These are phyloP conservation scores for Dynastes hyllus DNA, from an alignment of 2,888 invertebrate genomes.

Conservation along the genomic window DNA sequence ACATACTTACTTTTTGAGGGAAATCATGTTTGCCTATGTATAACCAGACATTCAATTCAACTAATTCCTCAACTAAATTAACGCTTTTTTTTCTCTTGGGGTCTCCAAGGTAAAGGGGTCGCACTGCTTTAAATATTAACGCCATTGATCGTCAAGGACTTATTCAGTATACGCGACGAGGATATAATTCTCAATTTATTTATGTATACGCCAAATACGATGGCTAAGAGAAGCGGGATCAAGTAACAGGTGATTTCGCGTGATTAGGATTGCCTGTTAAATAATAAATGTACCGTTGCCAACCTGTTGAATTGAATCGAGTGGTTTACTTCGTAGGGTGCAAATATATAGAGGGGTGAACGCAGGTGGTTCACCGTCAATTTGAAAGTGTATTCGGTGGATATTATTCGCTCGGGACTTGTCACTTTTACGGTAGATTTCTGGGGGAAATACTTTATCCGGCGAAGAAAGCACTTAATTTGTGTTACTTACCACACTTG, in stretches of 20 bases:
- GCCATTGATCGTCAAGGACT: slow-evolving; percentile 6
- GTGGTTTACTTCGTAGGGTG: slow-evolving; percentile 10
- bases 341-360: slow-evolving; percentile 9
- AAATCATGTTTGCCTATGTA: too few relatives aligned
- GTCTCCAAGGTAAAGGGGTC: not conserved
- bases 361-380: slow-evolving; percentile 27
- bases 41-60: too few relatives aligned
- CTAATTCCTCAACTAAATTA: not conserved
- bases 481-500: not conserved
- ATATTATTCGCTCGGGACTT: slow-evolving; percentile 16
- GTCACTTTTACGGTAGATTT: slow-evolving; percentile 17
- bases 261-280: slow-evolving; percentile 59
- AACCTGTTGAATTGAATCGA: slow-evolving; percentile 67
- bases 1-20: too few relatives aligned
- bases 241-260: slow-evolving; percentile 58
- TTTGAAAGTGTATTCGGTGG: slow-evolving; percentile 26
- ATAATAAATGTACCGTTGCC: slow-evolving; percentile 64
- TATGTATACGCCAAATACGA: slow-evolving; percentile 18
- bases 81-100: not conserved
- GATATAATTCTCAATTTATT: slow-evolving; percentile 13
- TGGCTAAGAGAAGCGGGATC: slow-evolving; percentile 24
- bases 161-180: not conserved
- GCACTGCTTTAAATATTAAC: not conserved
- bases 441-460: slow-evolving; percentile 5
- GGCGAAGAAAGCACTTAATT: not conserved